Evolutionary conservation across 1,140 invertebrate genomes (phyloP).

Genomic region (Papilio aristodemus): DNA sequence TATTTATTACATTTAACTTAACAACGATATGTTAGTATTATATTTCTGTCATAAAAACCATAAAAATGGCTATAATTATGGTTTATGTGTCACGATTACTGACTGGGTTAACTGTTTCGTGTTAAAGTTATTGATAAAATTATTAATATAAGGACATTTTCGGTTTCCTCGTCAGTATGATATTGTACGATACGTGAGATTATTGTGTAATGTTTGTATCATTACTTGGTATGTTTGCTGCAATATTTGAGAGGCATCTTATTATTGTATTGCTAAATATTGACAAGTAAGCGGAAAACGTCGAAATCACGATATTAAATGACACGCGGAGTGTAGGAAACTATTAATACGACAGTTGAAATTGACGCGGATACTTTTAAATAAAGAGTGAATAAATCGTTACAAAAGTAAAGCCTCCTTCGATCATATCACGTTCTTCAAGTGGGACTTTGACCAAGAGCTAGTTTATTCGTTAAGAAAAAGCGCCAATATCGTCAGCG

Average conservation of each 20-base stretch:
- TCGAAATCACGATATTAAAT: background rate
- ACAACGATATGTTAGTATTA: slow-evolving; percentile 25
- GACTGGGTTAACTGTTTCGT: background rate
- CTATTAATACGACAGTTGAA: background rate
- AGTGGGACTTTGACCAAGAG: no score
- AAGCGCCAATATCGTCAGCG: no score
- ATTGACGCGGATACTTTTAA: no score
- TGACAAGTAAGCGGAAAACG: background rate
- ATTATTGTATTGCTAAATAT: slow-evolving; percentile 1
- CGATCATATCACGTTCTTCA: no score
- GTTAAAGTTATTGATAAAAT: background rate
- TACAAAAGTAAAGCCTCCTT: no score
- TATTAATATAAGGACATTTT: background rate
- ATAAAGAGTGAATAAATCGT: no score
- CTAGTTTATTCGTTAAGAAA: no score
- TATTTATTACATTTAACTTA: no score
- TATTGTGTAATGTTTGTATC: background rate
- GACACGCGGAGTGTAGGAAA: background rate
- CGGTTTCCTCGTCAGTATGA: background rate
- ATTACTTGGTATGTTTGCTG: background rate
- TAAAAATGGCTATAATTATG: background rate
- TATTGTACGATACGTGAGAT: background rate
- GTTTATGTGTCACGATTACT: slow-evolving; percentile 9
- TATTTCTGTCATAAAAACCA: slow-evolving; percentile 23
- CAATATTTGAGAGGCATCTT: background rate